These are phyloP conservation scores for Prostheceraeus crozeri DNA, from an alignment of 2,888 invertebrate genomes.

Conservation along the genomic window DNA sequence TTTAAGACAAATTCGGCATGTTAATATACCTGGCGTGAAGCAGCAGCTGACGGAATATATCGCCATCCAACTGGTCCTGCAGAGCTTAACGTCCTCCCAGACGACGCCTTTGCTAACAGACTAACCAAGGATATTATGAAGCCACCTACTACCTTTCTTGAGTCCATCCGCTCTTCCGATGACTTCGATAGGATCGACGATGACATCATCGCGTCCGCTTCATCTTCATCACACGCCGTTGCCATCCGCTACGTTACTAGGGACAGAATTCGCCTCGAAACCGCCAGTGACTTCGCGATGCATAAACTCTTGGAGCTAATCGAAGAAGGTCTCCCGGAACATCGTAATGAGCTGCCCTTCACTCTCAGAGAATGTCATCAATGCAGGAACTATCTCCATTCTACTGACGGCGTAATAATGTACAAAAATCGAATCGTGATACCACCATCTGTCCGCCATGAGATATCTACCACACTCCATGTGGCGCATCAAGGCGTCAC, in stretches of 20 bases:
- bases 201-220: too few relatives aligned
- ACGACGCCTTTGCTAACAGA: too few relatives aligned
- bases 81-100: too few relatives aligned
- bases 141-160: too few relatives aligned
- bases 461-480: neutral
- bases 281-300: neutral
- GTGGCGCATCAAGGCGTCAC: slow-evolving; percentile 17
- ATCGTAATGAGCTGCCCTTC: neutral
- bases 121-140: too few relatives aligned
- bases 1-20: slow-evolving; percentile 22
- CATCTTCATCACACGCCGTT: too few relatives aligned
- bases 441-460: slow-evolving; percentile 46
- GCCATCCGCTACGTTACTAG: slow-evolving; percentile 19
- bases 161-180: too few relatives aligned
- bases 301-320: neutral
- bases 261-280: neutral
- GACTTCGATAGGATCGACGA: too few relatives aligned
- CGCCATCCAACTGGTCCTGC: too few relatives aligned
- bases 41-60: too few relatives aligned
- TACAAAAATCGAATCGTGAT: slow-evolving; percentile 37
- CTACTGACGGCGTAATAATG: neutral
- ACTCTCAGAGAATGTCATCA: slow-evolving; percentile 45
- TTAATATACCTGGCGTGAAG: too few relatives aligned
- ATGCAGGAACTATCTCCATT: slow-evolving; percentile 46
- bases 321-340: slow-evolving; percentile 1